Base-by-base conservation (phyloP, 2,888 invertebrate genomes). In the Heteromyza rotundicornis region DNA sequence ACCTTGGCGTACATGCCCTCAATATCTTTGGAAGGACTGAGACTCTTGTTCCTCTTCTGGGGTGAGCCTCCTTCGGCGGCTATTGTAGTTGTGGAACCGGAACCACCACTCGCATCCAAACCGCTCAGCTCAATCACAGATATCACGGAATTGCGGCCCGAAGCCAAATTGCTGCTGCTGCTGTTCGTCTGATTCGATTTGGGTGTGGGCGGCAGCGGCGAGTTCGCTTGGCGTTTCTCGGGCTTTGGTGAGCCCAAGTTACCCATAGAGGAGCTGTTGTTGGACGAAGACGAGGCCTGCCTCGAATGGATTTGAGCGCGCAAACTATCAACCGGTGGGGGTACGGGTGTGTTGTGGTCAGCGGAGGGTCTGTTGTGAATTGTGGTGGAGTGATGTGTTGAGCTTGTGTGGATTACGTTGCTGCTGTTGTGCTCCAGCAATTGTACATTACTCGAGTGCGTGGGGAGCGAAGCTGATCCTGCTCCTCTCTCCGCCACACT, bases 1-100 rank as follows among this genome's bases (percentile, higher is more conserved):
- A 94, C 94, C 85, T 94, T 95, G 1, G 94, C 94, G 80, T 95
- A 95, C 89, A 95, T 92, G 73, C 93, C 94, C 72, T 94, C 94
- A n/a, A 94, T 84, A 70, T 91, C 91, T 67, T 89, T 87, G 20
- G 87, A 86, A 1, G 88, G 88, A 75, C 88, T 88, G 51, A 84
- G 72, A 78, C 82, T 76, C 84, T 84, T 76, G 80, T 82, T 70
- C 82, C 85, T 55, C 3, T 77, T 74, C 44, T 79, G 80, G 1
- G 80, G 76, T n/a, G 79, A 75, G 36, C 65, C 62, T 17, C 77
- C 77, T 40, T 59, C 64, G 0, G 63, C 44, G 14, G 67, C 59
- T 7, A 59, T 68, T 36, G 52, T 63, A 24, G 74, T 79, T 74
- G 73, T 8, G 14, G 1, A 52, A 76, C 71, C 74, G 76, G 83